Evolutionary conservation across 2,888 invertebrate genomes (phyloP).

Genomic region (Corythucha ciliata): DNA sequence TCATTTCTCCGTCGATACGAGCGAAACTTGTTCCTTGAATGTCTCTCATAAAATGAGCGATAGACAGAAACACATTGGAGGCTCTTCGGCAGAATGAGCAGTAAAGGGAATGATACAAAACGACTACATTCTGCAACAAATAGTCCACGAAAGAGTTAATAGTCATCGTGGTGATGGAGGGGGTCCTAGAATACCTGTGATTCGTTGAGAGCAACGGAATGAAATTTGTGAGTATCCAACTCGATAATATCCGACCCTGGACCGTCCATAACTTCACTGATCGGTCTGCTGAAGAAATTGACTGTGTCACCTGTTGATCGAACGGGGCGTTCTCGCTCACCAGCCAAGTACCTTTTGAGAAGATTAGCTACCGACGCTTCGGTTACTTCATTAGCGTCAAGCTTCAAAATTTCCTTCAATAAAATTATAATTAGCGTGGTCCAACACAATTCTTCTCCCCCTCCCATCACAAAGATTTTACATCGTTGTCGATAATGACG

Average conservation of each 20-base stretch:
- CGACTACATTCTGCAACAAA: constrained; percentile 58
- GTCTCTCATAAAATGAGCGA: constrained; percentile 52
- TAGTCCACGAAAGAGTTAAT: too few species aligned
- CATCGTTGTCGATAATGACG: constrained; percentile 62
- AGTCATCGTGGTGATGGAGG: too few species aligned
- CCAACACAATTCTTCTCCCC: too few species aligned
- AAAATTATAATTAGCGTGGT: background rate
- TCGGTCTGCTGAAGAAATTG: constrained; percentile 20
- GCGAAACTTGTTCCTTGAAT: constrained; percentile 49
- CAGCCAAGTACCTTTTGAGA: constrained; percentile 30
- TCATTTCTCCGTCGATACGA: constrained; percentile 68
- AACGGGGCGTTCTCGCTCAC: constrained; percentile 28
- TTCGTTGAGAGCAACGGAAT: constrained; percentile 29
- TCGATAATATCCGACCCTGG: constrained; percentile 15
- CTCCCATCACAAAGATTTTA: too few species aligned
- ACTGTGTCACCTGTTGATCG: constrained; percentile 21
- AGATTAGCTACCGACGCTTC: constrained; percentile 29
- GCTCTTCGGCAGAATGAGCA: constrained; percentile 66
- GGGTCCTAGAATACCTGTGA: too few species aligned
- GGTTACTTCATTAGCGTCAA: constrained; percentile 23
- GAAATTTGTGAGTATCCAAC: constrained; percentile 30
- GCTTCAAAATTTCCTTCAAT: constrained; percentile 25
- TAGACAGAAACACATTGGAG: constrained; percentile 57
- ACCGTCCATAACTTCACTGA: constrained; percentile 12
- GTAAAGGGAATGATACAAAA: constrained; percentile 67